A percentile compares a stretch with the other conserved stretches of the same genome.
Evolutionary conservation across 2,113 vertebrate species (phyloP).

Genomic region (Bufo bufo): DNA sequence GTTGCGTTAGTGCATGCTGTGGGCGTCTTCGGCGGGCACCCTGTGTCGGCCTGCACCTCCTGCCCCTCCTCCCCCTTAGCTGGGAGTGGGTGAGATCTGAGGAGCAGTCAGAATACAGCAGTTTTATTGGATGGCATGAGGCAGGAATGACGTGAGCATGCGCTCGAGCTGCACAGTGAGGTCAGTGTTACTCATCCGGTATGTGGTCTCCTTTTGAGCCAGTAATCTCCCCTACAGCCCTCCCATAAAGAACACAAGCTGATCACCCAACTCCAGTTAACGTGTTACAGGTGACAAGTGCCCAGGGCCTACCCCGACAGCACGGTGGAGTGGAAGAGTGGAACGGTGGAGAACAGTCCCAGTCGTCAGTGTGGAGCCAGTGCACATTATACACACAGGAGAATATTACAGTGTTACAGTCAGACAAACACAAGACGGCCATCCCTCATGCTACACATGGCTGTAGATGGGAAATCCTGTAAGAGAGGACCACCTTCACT

Average conservation of each 20-base stretch:
- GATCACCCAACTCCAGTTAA: neutral
- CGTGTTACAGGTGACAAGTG: neutral
- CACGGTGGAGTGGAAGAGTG: neutral
- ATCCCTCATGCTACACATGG: neutral
- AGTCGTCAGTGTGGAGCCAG: neutral
- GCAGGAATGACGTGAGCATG: neutral
- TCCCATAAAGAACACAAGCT: neutral
- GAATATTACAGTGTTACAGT: neutral
- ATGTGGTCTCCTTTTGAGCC: neutral
- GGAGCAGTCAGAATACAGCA: conserved; percentile 11
- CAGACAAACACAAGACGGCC: neutral
- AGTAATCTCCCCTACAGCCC: neutral
- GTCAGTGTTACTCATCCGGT: conserved; percentile 14
- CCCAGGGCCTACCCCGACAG: neutral
- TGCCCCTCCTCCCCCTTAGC: conserved; percentile 19
- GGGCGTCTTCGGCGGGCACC: conserved; percentile 65
- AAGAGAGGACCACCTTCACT: neutral
- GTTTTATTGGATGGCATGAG: neutral
- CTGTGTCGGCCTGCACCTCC: neutral
- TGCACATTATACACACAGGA: neutral
- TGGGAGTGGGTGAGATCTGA: neutral
- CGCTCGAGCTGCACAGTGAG: neutral
- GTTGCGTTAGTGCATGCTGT: conserved; percentile 56
- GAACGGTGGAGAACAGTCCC: neutral
- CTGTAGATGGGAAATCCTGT: neutral